Percentiles rank a stretch among this genome's conserved stretches.
These are phyloP conservation scores for Rhaphigaster nebulosa DNA, from an alignment of 2,888 invertebrate species.

Conservation along the genomic window DNA sequence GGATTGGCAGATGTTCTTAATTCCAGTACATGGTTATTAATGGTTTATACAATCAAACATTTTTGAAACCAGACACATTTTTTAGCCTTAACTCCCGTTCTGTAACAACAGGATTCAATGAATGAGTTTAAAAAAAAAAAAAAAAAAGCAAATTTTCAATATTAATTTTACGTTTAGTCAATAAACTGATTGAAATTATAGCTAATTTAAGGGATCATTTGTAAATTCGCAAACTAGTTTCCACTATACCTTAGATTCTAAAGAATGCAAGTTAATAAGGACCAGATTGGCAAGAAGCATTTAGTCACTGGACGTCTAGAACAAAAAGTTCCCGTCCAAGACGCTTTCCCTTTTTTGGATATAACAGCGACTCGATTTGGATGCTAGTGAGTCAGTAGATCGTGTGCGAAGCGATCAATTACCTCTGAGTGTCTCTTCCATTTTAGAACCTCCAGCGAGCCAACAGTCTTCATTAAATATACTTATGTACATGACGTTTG, in stretches of 20 bases:
- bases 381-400: not conserved
- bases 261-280: not conserved
- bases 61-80: no score
- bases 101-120: no score
- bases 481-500: not conserved
- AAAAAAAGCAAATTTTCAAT: no score
- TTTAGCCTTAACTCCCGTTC: no score
- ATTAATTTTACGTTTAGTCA: no score
- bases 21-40: no score
- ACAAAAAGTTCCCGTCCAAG: conserved; percentile 3
- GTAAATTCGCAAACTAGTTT: not conserved
- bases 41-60: no score
- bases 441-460: not conserved
- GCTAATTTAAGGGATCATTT: not conserved
- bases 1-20: no score
- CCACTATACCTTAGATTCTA: no score
- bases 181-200: no score
- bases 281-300: not conserved
- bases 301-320: not conserved
- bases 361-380: not conserved
- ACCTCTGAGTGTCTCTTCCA: no score
- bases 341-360: not conserved
- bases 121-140: no score
- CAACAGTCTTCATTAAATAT: not conserved
- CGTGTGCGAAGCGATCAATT: not conserved